A percentile compares a stretch with the other conserved stretches of the same genome.
These are phyloP conservation scores for Microplitis manilae DNA, from an alignment of 2,888 invertebrate species.

Conservation along the genomic window DNA sequence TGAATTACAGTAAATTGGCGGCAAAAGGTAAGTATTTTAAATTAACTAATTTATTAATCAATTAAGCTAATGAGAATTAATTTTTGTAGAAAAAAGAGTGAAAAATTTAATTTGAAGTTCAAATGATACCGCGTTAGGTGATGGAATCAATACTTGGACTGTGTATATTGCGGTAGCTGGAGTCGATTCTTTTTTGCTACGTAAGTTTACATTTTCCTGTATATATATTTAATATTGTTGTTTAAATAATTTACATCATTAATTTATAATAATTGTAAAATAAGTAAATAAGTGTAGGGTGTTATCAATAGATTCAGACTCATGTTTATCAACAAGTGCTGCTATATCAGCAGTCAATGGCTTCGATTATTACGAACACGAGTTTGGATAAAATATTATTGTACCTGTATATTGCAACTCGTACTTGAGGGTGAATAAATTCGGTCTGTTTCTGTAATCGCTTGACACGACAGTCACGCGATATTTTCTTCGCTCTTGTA, in stretches of 20 bases:
- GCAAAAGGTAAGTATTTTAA: no score
- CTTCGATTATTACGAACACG: conserved; percentile 30
- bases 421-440: conserved; percentile 38
- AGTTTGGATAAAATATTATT: neutral
- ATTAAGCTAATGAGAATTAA: no score
- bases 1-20: no score
- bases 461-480: conserved; percentile 30
- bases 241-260: neutral
- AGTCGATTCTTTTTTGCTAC: neutral
- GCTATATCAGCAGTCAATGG: conserved; percentile 16
- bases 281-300: neutral
- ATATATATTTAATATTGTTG: neutral
- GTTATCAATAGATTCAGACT: conserved; percentile 24
- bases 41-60: no score
- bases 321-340: conserved; percentile 62
- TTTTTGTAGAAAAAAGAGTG: neutral
- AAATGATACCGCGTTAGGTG: neutral
- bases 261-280: no score
- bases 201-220: neutral
- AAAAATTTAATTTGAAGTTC: neutral
- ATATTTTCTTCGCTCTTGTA: conserved; percentile 20
- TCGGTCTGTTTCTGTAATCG: conserved; percentile 25
- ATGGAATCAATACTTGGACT: neutral
- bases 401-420: neutral
- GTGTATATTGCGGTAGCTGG: neutral